These are phyloP conservation scores for Philypnodon macrostomus DNA, from an alignment of 2,797 vertebrate species.

Conservation along the genomic window DNA sequence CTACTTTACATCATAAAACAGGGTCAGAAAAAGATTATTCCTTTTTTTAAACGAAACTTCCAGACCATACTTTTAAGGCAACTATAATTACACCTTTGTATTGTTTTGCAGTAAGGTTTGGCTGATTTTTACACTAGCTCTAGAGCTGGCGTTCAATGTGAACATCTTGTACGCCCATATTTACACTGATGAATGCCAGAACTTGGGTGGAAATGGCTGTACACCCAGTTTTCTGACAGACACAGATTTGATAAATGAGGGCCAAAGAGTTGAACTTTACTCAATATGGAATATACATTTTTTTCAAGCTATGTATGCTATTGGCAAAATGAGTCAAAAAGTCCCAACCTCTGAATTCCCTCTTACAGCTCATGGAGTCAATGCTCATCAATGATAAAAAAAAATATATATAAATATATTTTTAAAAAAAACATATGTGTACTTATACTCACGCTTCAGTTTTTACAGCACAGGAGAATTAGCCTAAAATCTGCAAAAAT, in stretches of 20 bases:
- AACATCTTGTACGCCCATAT: background rate
- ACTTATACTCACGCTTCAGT: conserved; percentile 10
- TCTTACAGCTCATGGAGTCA: too few species aligned
- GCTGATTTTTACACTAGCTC: too few species aligned
- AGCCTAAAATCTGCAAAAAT: conserved; percentile 37
- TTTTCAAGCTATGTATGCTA: background rate
- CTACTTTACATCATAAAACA: too few species aligned
- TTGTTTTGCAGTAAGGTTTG: too few species aligned
- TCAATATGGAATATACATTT: background rate
- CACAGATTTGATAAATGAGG: conserved; percentile 3
- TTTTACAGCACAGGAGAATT: conserved; percentile 21
- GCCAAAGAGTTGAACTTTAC: background rate
- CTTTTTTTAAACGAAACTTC: too few species aligned
- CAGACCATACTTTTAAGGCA: too few species aligned
- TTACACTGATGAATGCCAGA: conserved; percentile 1
- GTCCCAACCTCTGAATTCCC: too few species aligned
- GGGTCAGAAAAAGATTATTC: too few species aligned
- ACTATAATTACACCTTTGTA: too few species aligned
- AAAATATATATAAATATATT: too few species aligned
- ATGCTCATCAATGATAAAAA: too few species aligned
- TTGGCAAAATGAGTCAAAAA: background rate
- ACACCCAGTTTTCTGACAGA: background rate
- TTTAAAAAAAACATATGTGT: background rate
- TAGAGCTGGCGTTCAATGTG: background rate
- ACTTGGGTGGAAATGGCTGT: background rate